Conservation (phyloP, 1,140 invertebrate species). For the Fopius arisanus region DNA sequence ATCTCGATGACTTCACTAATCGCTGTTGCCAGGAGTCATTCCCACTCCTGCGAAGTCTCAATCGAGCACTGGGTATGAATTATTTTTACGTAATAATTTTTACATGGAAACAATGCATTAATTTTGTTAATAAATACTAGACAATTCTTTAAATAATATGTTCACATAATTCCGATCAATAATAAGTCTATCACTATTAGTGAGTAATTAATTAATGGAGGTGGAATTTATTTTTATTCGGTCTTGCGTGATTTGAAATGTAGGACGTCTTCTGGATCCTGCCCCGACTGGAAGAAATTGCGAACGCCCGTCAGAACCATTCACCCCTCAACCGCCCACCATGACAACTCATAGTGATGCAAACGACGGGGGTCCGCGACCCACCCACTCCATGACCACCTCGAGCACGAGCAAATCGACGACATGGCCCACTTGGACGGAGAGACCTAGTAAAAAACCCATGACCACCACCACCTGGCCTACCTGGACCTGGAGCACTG, state of each 20-base stretch:
- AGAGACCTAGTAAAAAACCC: conserved; percentile 44
- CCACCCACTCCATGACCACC: conserved; percentile 57
- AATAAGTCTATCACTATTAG: no score
- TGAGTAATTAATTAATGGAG: no score
- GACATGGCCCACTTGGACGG: conserved; percentile 57
- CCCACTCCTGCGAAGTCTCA: conserved; percentile 78
- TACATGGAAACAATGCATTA: no score
- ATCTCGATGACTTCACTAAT: conserved; percentile 89
- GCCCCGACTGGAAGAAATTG: conserved; percentile 68
- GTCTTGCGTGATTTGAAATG: neutral
- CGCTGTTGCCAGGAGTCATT: conserved; percentile 79
- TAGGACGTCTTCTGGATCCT: conserved; percentile 67
- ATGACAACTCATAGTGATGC: conserved; percentile 69
- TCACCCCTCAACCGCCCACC: conserved; percentile 76
- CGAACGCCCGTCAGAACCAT: conserved; percentile 70
- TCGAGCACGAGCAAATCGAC: conserved; percentile 47
- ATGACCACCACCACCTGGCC: conserved; percentile 51
- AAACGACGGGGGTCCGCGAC: conserved; percentile 46
- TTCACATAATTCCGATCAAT: no score
- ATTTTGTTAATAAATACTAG: no score
- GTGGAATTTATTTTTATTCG: no score
- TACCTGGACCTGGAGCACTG: conserved; percentile 46
- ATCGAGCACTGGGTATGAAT: conserved; percentile 71
- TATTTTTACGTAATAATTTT: neutral
- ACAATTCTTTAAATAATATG: no score